Percentiles rank a stretch among this genome's conserved stretches.
phyloP scores from a whole-genome alignment of 2,113 vertebrate species.

The Rhynchopsitta pachyrhyncha region DNA sequence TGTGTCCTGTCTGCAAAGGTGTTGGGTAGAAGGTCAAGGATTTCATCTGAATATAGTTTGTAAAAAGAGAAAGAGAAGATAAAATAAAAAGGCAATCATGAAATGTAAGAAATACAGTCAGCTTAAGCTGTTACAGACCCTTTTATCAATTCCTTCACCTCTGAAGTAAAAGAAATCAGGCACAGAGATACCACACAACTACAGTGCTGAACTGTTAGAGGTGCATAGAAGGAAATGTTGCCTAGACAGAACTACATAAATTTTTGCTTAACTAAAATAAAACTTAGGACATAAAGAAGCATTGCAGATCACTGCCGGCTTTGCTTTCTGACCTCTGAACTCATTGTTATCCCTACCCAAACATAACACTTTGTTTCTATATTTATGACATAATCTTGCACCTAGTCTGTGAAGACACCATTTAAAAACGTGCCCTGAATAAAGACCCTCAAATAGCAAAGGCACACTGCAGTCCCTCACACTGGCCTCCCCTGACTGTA shows the following conservation, averaged over 20 bases:
- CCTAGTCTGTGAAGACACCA: not conserved
- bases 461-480: fast-evolving
- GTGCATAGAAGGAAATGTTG: not conserved
- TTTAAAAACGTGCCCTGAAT: not conserved
- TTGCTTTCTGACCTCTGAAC: not conserved
- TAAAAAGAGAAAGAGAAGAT: not conserved
- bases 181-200: not conserved
- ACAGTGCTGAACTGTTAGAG: not conserved
- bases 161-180: not conserved
- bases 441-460: not conserved
- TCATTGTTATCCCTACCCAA: not conserved
- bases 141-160: not conserved
- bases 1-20: not conserved
- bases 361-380: not conserved
- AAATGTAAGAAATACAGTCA: not conserved
- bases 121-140: not conserved
- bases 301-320: not conserved
- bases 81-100: not conserved
- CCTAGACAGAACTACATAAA: not conserved
- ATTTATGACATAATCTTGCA: not conserved
- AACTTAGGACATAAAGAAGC: not conserved
- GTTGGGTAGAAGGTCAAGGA: not conserved
- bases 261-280: not conserved
- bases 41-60: not conserved
- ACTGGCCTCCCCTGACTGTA: not conserved